Evolutionary conservation across 2,797 vertebrate genomes (phyloP).

Genomic region (Mico argentatus): DNA sequence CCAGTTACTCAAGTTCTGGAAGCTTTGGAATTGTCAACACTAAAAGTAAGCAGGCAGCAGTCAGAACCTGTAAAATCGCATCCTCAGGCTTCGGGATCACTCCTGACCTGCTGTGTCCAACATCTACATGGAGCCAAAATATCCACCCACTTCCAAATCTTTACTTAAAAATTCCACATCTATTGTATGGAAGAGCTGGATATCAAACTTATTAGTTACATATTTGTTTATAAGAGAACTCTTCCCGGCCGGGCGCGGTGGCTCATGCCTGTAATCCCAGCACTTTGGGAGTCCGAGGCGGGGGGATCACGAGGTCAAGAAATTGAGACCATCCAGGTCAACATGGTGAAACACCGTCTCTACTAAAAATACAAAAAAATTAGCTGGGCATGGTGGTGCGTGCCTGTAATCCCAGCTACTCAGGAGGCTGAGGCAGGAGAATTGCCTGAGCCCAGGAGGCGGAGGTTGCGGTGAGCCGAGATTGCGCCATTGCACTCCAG

Average conservation of each 20-base stretch:
- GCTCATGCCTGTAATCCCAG: too few species aligned
- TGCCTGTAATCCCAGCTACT: too few species aligned
- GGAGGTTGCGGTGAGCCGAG: too few species aligned
- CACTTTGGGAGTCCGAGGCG: too few species aligned
- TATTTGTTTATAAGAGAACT: background rate
- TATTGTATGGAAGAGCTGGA: background rate
- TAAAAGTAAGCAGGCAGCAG: conserved; percentile 94
- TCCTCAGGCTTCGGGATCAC: background rate
- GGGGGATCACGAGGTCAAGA: too few species aligned
- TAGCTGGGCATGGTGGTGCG: too few species aligned
- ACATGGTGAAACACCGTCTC: too few species aligned
- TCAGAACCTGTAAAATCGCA: background rate
- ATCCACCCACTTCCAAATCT: background rate
- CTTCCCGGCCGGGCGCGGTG: background rate
- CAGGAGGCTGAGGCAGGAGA: too few species aligned
- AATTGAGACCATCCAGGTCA: too few species aligned
- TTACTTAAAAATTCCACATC: background rate
- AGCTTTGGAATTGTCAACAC: conserved; percentile 96
- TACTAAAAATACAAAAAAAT: too few species aligned
- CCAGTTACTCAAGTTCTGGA: conserved; percentile 95
- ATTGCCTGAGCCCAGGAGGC: too few species aligned
- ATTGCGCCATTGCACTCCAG: too few species aligned
- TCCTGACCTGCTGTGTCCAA: background rate
- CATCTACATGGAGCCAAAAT: background rate
- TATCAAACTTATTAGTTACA: background rate